These are phyloP conservation scores for Oasisia sp. DNA, from an alignment of 2,888 invertebrate genomes.

Conservation along the genomic window DNA sequence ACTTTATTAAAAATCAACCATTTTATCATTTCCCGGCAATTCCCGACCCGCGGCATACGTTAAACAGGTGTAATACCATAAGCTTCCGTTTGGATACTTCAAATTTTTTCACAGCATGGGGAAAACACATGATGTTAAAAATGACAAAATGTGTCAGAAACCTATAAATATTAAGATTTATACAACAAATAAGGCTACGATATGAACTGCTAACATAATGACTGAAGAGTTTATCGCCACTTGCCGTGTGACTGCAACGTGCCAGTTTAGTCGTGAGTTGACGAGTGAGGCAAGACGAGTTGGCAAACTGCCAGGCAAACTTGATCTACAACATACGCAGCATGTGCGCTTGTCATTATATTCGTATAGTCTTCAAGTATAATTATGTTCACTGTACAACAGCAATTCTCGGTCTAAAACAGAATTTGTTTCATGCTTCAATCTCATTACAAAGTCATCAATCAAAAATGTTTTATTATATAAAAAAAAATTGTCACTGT, in stretches of 20 bases:
- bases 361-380: background rate
- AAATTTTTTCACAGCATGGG: background rate
- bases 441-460: too few relatives aligned
- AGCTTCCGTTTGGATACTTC: too few relatives aligned
- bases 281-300: conserved; percentile 37
- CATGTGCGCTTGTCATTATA: background rate
- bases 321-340: background rate
- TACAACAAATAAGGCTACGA: background rate
- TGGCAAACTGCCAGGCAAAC: conserved; percentile 49
- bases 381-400: background rate
- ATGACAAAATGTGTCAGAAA: background rate
- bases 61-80: too few relatives aligned
- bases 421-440: too few relatives aligned
- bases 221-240: background rate
- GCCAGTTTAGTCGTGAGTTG: conserved; percentile 40
- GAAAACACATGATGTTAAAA: background rate
- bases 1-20: too few relatives aligned
- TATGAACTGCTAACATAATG: background rate
- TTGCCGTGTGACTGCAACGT: conserved; percentile 27
- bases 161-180: background rate
- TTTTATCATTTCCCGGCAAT: too few relatives aligned
- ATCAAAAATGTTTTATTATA: too few relatives aligned
- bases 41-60: too few relatives aligned
- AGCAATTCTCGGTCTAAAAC: background rate
- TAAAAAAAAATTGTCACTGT: too few relatives aligned